Base-by-base conservation (phyloP, 2,888 invertebrate species). In the Phragmatobia fuliginosa region DNA sequence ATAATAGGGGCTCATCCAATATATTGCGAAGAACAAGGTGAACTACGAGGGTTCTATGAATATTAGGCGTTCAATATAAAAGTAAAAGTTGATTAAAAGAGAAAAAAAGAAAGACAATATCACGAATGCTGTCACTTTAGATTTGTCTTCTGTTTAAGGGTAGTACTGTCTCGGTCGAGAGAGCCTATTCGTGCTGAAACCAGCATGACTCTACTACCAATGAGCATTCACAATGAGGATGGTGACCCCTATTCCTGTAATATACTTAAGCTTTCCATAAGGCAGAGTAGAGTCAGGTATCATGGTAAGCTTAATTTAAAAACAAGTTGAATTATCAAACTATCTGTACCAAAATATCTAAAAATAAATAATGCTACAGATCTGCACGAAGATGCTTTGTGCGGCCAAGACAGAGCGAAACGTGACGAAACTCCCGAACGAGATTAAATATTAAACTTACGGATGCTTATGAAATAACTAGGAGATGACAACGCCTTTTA, bases 371-470 rank as follows among this genome's bases (percentile, higher is more conserved):
- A 56, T 31, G 33, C 49, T 52, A 56, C 67, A 61, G 64, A 70
- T 68, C 28, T 66, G 58, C 52, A 70, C 59, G 28, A 31, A 66
- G 52, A 62, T 41, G 68, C 60, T 66, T 71, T 52, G 74, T 68
- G 60, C 62, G 56, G 21, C 58, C 68, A 72, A 74, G 70, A 68
- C 68, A 59, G 58, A 68, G 64, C 21, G 49, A 45, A 69, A 33
- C 59, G 32, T 76, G 69, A 70, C 65, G 69, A 71, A 73, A 61
- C 62, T 70, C 59, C 67, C 62, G 59, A 72, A 56, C 25, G 32
- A 72, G 33, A 70, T 79, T 72, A 78, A 78, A 76, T 79, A 79
- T 79, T 78, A 72, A 78, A 28, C 45, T 69, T 71, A 59, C 70
- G 56, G 62, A 62, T 59, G 67, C 49, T 70, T 67, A 68, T 45